Percentiles rank a stretch among this genome's conserved stretches.
These are phyloP conservation scores for Pseudocheirus occidentalis DNA, from an alignment of 2,797 vertebrate genomes.

Conservation along the genomic window DNA sequence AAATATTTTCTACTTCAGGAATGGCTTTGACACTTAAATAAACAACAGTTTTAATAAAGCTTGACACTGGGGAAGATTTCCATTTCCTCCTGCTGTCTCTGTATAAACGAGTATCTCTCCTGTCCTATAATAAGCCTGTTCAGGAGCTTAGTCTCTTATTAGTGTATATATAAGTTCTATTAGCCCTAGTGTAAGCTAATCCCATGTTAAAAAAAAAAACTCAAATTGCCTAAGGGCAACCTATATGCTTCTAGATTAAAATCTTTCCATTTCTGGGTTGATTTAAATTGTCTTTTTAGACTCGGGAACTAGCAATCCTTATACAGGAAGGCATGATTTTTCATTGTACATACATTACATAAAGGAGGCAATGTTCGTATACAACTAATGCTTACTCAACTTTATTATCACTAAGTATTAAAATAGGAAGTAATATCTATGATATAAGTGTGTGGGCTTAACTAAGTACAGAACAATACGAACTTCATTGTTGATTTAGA, in stretches of 20 bases:
- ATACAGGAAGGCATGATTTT: not conserved
- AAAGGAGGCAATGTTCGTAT: not conserved
- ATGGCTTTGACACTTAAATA: slow-evolving; percentile 39
- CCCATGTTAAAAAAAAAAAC: not conserved
- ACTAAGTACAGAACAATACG: not conserved
- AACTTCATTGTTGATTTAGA: not conserved
- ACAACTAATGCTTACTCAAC: not conserved
- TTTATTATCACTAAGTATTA: not conserved
- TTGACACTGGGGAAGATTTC: slow-evolving; percentile 32
- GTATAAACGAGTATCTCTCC: slow-evolving; percentile 56
- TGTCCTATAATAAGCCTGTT: slow-evolving; percentile 47
- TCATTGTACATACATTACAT: not conserved
- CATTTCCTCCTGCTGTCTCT: slow-evolving; percentile 1
- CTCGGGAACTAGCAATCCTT: not conserved
- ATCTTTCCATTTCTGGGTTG: not conserved
- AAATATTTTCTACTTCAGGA: slow-evolving; percentile 60
- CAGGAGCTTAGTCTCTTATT: slow-evolving; percentile 60
- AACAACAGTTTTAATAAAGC: slow-evolving; percentile 49
- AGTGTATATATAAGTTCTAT: slow-evolving; percentile 59
- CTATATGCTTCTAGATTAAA: not conserved
- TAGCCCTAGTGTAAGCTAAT: slow-evolving; percentile 45
- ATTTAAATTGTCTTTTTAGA: not conserved
- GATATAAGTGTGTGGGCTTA: not conserved
- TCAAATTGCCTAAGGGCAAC: not conserved
- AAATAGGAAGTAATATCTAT: not conserved